phyloP scores from a whole-genome alignment of 2,113 vertebrate genomes.

The Brachyhypopomus occidentalis region DNA sequence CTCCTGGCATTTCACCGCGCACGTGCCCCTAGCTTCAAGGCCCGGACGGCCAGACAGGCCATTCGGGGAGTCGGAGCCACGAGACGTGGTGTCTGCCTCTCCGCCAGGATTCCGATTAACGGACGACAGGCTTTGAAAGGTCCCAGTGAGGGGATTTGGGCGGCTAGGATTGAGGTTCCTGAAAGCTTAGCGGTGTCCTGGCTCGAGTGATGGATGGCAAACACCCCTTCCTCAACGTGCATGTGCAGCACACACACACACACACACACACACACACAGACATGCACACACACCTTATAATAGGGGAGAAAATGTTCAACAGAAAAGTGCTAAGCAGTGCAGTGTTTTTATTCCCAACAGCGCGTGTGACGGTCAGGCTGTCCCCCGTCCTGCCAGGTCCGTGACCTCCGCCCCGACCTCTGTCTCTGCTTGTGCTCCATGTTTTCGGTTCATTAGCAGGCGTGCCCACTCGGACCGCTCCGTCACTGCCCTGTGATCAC shows the following conservation, averaged over 20 bases:
- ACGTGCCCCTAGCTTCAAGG: not conserved
- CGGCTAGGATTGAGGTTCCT: not conserved
- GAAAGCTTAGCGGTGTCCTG: constrained; percentile 14
- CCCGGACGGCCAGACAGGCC: not conserved
- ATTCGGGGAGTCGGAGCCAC: constrained; percentile 13
- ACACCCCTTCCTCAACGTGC: not conserved
- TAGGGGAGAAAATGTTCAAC: too few relatives aligned
- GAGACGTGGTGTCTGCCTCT: constrained; percentile 23
- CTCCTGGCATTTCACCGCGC: constrained; percentile 34
- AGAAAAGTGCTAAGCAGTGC: too few relatives aligned
- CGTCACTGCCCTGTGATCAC: constrained; percentile 70
- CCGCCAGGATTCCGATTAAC: constrained; percentile 23
- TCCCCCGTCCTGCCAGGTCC: too few relatives aligned
- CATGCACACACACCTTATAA: too few relatives aligned
- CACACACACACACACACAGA: not conserved
- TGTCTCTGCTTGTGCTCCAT: too few relatives aligned
- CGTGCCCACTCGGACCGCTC: constrained; percentile 54
- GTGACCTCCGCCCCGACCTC: too few relatives aligned
- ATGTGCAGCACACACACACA: not conserved
- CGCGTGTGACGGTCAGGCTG: too few relatives aligned
- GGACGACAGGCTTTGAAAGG: constrained; percentile 18
- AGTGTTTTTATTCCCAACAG: too few relatives aligned
- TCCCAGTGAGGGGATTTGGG: constrained; percentile 14
- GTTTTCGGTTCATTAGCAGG: constrained; percentile 1
- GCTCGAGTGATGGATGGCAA: not conserved